A percentile compares a stretch with the other conserved stretches of the same genome.
These are phyloP conservation scores for Neolamprologus modestus DNA, from an alignment of 2,113 vertebrate species.

Conservation along the genomic window DNA sequence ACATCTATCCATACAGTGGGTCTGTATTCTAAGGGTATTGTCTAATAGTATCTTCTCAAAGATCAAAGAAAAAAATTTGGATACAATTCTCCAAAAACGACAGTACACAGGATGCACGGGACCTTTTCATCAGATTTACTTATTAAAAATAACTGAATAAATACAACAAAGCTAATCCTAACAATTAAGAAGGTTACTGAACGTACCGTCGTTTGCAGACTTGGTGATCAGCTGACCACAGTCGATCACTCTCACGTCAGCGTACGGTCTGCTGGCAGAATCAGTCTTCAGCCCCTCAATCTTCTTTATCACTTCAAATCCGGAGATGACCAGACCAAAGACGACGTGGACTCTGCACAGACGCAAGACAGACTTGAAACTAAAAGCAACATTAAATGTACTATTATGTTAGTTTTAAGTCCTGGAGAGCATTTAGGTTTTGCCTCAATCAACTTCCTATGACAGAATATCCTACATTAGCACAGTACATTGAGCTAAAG, in stretches of 20 bases:
- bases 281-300: conserved; percentile 96
- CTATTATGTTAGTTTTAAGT: background rate
- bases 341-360: conserved; percentile 90
- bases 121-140: background rate
- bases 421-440: background rate
- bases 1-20: background rate
- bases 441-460: background rate
- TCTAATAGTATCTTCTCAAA: background rate
- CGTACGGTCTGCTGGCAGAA: conserved; percentile 90
- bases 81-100: background rate
- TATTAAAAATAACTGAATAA: background rate
- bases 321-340: conserved; percentile 93
- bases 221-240: conserved; percentile 90
- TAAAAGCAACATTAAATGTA: background rate
- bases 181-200: background rate
- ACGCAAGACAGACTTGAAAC: background rate
- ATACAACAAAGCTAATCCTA: background rate
- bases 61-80: background rate
- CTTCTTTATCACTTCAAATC: conserved; percentile 94
- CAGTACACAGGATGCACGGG: background rate
- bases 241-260: conserved; percentile 92
- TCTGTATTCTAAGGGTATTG: background rate
- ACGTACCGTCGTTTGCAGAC: conserved; percentile 83
- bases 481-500: background rate
- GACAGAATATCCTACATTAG: background rate